phyloP scores from a whole-genome alignment of 2,113 vertebrate genomes.

The Stegostoma tigrinum region DNA sequence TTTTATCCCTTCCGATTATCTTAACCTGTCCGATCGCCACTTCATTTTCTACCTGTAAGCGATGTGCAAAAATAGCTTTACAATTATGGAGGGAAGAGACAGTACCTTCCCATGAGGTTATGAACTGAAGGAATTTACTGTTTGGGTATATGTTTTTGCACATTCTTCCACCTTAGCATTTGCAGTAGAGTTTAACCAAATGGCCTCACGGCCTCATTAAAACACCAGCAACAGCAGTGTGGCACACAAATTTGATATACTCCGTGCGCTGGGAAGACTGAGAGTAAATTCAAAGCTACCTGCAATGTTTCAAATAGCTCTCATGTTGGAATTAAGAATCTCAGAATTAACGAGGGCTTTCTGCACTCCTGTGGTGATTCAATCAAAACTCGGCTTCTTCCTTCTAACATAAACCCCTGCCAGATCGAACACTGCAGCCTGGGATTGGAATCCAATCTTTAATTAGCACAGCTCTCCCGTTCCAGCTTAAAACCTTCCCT shows the following conservation, averaged over 20 bases:
- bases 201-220: background rate
- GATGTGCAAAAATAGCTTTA: background rate
- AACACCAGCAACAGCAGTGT: background rate
- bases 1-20: background rate
- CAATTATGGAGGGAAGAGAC: background rate
- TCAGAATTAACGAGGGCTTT: background rate
- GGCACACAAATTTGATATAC: background rate
- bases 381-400: background rate
- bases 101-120: background rate
- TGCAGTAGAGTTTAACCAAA: background rate
- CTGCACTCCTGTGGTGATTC: slow-evolving; percentile 11
- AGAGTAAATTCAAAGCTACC: background rate
- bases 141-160: slow-evolving; percentile 13
- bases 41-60: background rate
- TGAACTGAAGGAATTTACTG: background rate
- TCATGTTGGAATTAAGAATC: background rate
- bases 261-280: background rate
- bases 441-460: background rate
- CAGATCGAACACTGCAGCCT: slow-evolving; percentile 7
- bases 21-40: background rate
- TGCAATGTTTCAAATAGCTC: background rate
- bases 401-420: background rate
- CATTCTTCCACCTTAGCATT: background rate
- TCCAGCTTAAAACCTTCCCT: background rate
- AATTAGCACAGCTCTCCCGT: background rate